Conservation (phyloP, 2,113 vertebrate genomes). For the Zosterops borbonicus region DNA sequence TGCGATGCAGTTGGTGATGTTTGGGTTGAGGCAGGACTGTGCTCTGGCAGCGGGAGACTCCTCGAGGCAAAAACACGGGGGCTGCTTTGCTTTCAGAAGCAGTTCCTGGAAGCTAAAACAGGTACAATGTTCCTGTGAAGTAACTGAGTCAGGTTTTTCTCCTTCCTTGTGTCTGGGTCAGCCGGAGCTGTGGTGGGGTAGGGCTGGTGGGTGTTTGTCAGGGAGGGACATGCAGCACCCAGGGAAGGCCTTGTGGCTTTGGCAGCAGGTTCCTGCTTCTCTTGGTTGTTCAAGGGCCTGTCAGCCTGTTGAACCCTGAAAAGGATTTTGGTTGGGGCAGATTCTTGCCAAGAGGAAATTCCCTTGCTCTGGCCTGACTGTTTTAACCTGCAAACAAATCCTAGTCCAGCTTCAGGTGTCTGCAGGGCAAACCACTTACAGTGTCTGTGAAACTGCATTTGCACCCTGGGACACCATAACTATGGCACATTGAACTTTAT, state of each 20-base stretch:
- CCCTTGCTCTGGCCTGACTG: not conserved
- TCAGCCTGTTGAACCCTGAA: accelerated
- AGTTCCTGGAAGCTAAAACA: not conserved
- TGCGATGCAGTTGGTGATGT: accelerated
- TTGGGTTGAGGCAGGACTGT: not conserved
- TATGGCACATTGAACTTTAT: accelerated
- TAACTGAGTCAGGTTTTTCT: not conserved
- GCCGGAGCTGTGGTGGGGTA: not conserved
- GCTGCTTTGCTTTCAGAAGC: not conserved
- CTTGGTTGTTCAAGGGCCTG: not conserved
- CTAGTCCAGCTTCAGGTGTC: not conserved
- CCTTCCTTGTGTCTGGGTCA: not conserved
- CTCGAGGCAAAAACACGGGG: not conserved
- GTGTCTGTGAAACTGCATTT: not conserved
- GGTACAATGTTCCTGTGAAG: not conserved
- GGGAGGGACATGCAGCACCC: too few relatives aligned
- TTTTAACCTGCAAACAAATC: not conserved
- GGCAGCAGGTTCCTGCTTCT: not conserved
- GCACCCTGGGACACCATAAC: not conserved
- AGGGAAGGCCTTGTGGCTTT: not conserved
- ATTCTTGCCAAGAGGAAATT: not conserved
- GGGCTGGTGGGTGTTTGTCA: not conserved
- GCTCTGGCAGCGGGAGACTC: not conserved
- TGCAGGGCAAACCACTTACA: not conserved
- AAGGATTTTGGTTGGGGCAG: not conserved